These are phyloP conservation scores for Cydia pomonella DNA, from an alignment of 1,140 invertebrate genomes.

Conservation along the genomic window DNA sequence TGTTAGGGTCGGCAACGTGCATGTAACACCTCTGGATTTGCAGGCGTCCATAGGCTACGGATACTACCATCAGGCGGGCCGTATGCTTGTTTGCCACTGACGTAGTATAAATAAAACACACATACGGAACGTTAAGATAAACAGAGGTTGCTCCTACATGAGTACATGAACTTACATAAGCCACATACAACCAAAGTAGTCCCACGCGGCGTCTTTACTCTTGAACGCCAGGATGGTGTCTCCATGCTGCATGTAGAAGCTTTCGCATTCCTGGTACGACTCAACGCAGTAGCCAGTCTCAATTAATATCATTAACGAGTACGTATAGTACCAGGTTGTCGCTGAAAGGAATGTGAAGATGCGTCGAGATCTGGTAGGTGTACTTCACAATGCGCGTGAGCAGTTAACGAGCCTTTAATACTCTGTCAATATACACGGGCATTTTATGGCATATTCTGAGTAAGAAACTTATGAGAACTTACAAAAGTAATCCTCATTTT, in stretches of 20 bases:
- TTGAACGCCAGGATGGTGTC: slow-evolving; percentile 59
- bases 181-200: slow-evolving; percentile 75
- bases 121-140: too few species aligned
- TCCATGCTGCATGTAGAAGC: slow-evolving; percentile 69
- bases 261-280: slow-evolving; percentile 54
- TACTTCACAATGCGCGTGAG: neutral
- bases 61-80: too few species aligned
- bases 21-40: too few species aligned
- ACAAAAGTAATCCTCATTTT: too few species aligned
- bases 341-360: slow-evolving; percentile 39
- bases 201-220: slow-evolving; percentile 67
- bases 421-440: too few species aligned
- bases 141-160: too few species aligned
- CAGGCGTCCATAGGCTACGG: too few species aligned
- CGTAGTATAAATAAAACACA: too few species aligned
- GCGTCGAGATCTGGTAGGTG: neutral
- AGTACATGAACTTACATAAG: slow-evolving; percentile 62
- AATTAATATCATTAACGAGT: slow-evolving; percentile 56
- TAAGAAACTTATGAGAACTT: too few species aligned
- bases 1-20: too few species aligned
- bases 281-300: slow-evolving; percentile 63
- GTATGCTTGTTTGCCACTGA: too few species aligned
- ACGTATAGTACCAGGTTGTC: slow-evolving; percentile 64
- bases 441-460: too few species aligned
- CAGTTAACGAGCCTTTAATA: neutral